phyloP scores from a whole-genome alignment of 2,797 vertebrate genomes.

The Urophycis tenuis region DNA sequence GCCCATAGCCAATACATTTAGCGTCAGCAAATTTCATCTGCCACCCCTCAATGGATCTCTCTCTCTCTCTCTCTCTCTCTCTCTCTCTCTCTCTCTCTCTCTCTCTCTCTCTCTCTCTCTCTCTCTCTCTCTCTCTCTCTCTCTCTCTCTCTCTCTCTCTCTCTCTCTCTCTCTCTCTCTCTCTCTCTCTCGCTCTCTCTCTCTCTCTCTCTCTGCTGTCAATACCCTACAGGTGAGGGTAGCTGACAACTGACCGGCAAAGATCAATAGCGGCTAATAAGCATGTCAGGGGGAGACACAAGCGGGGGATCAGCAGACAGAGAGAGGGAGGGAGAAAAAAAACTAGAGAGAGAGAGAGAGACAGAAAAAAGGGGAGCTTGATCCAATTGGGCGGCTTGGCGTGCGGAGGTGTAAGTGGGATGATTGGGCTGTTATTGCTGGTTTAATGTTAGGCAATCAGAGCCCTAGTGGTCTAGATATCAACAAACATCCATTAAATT shows the following conservation, averaged over 20 bases:
- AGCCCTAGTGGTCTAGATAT: conserved; percentile 99
- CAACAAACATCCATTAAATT: conserved; percentile 99
- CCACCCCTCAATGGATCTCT: conserved; percentile 64
- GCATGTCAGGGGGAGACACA: conserved; percentile 86
- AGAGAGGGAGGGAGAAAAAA: conserved; percentile 38
- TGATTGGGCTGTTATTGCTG: conserved; percentile 99
- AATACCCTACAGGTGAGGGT: conserved; percentile 97
- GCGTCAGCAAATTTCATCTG: conserved; percentile 97
- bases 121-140: conserved; percentile 76
- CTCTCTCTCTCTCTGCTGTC: conserved; percentile 75
- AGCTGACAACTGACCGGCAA: conserved; percentile 97
- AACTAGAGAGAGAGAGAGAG: conserved; percentile 38
- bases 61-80: no score
- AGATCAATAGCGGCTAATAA: conserved; percentile 99
- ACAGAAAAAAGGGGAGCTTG: conserved; percentile 73
- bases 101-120: conserved; percentile 66
- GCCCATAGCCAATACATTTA: conserved; percentile 95
- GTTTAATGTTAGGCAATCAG: conserved; percentile 99
- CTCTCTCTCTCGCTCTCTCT: conserved; percentile 16
- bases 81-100: conserved; percentile 35
- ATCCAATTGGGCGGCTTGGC: conserved; percentile 93
- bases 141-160: conserved; percentile 65
- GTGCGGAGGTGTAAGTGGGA: conserved; percentile 97
- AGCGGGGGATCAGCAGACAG: conserved; percentile 65
- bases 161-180: conserved; percentile 71